These are phyloP conservation scores for Adelognathus sp. DNA, from an alignment of 2,888 invertebrate species.

Conservation along the genomic window DNA sequence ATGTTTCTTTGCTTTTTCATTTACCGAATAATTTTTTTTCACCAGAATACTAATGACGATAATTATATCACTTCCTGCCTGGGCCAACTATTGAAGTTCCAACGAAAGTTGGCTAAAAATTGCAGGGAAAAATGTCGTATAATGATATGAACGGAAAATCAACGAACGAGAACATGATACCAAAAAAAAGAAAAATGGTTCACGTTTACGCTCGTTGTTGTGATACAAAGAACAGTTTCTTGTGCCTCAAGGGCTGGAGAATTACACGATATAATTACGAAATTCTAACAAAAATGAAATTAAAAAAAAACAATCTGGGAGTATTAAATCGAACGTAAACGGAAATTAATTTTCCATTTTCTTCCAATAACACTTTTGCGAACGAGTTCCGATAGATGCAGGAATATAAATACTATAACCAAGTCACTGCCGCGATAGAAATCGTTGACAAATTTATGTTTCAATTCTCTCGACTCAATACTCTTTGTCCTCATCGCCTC, in stretches of 20 bases:
- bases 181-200: background rate
- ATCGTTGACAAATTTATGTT: background rate
- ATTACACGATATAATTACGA: background rate
- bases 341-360: no score
- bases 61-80: background rate
- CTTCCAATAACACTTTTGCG: background rate
- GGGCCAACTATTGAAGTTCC: background rate
- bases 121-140: background rate
- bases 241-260: background rate
- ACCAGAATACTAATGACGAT: background rate
- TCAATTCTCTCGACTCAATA: background rate
- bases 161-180: no score
- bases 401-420: background rate
- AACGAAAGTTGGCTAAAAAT: background rate
- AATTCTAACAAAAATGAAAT: background rate
- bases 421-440: background rate
- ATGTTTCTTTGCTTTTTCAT: slow-evolving; percentile 27
- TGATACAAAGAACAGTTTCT: background rate
- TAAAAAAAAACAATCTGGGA: background rate
- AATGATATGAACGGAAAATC: background rate
- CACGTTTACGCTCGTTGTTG: background rate
- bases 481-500: background rate
- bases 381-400: background rate
- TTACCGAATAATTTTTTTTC: background rate
- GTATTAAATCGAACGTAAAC: no score